phyloP scores from a whole-genome alignment of 2,888 invertebrate species.

The Cheilosia pagana region DNA sequence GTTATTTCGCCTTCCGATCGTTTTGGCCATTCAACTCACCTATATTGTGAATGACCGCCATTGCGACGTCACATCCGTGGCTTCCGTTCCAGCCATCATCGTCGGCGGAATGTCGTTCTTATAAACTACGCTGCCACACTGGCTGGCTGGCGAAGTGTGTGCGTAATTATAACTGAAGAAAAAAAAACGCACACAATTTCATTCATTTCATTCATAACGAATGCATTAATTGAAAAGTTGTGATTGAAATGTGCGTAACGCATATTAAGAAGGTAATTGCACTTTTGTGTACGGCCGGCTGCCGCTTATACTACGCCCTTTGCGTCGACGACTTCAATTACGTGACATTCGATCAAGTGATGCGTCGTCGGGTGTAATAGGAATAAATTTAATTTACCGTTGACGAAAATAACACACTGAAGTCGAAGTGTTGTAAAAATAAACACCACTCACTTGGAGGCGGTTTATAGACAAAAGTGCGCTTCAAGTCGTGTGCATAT shows the following conservation, averaged over 20 bases:
- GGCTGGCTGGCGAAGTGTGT: conserved; percentile 38
- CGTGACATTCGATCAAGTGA: conserved; percentile 54
- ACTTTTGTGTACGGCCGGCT: conserved; percentile 2
- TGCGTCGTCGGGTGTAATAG: conserved; percentile 15
- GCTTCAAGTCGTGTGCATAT: conserved; percentile 8
- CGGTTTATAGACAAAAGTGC: conserved; percentile 13
- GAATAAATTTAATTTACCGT: conserved; percentile 55
- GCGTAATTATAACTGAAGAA: conserved; percentile 59
- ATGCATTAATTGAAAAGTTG: conserved; percentile 27
- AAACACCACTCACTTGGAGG: conserved; percentile 11
- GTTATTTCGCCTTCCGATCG: conserved; percentile 54
- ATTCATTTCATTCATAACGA: conserved; percentile 66
- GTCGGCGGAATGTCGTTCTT: conserved; percentile 45
- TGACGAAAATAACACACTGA: conserved; percentile 23
- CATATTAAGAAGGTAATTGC: conserved; percentile 70
- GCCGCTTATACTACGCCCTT: conserved; percentile 39
- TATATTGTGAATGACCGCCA: conserved; percentile 66
- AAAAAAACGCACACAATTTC: conserved; percentile 34
- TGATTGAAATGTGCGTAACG: conserved; percentile 53
- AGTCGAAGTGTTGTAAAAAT: conserved; percentile 20
- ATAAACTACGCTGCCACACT: conserved; percentile 26
- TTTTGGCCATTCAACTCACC: conserved; percentile 73
- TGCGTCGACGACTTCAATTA: conserved; percentile 66
- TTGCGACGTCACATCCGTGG: conserved; percentile 63
- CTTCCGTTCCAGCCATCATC: conserved; percentile 49